Conservation (phyloP, 2,888 invertebrate genomes). For the Notocelia uddmanniana region DNA sequence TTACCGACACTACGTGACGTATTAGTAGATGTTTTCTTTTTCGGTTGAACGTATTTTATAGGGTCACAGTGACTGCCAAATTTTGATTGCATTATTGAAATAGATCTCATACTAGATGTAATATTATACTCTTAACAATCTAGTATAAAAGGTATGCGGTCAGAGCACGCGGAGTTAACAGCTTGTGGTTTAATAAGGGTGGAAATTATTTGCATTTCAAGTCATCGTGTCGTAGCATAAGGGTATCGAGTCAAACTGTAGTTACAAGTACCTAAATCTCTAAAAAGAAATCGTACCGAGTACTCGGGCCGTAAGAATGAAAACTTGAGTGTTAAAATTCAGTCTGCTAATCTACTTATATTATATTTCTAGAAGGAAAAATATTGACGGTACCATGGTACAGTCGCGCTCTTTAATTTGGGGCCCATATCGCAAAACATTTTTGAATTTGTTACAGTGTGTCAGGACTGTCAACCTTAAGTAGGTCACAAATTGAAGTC, state of each 20-base stretch:
- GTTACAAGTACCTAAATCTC: background rate
- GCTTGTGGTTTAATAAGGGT: background rate
- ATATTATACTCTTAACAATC: slow-evolving; percentile 32
- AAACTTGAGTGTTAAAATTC: no score
- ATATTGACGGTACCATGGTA: background rate
- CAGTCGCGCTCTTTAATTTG: no score
- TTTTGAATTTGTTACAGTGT: no score
- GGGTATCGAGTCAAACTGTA: background rate
- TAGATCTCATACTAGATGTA: slow-evolving; percentile 44
- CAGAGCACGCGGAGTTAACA: background rate
- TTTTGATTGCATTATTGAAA: slow-evolving; percentile 37
- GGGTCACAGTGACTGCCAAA: slow-evolving; percentile 35
- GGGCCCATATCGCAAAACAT: no score
- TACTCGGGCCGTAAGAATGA: background rate
- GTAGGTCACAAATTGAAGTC: no score
- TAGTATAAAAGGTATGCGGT: slow-evolving; percentile 19
- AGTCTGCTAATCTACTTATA: background rate
- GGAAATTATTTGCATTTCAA: slow-evolving; percentile 6
- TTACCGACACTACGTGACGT: slow-evolving; percentile 2
- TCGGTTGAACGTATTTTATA: slow-evolving; percentile 16
- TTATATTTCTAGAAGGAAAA: background rate
- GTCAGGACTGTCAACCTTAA: no score
- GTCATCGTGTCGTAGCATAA: background rate
- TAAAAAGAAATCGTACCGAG: background rate
- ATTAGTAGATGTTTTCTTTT: background rate